These are phyloP conservation scores for Drosophila pectinifera DNA, from an alignment of 1,140 invertebrate genomes.

Conservation along the genomic window DNA sequence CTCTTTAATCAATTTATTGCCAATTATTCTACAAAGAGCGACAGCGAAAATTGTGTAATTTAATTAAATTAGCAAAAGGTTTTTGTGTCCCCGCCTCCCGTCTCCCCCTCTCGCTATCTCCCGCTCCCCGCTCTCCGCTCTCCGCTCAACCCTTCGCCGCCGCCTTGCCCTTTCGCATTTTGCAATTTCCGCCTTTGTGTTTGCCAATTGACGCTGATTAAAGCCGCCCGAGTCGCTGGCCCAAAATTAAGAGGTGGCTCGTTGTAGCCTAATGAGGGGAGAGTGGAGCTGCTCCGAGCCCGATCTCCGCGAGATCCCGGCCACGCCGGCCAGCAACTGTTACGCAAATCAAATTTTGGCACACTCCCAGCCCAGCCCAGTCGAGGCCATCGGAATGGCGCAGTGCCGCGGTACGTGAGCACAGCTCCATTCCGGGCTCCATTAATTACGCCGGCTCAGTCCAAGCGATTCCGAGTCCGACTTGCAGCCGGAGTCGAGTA, in stretches of 20 bases:
- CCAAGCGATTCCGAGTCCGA: conserved; percentile 1
- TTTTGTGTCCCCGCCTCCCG: conserved; percentile 51
- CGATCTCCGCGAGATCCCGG: conserved; percentile 1
- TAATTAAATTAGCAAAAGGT: conserved; percentile 82
- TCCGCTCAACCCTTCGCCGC: background rate
- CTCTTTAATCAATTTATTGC: conserved; percentile 81
- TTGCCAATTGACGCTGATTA: conserved; percentile 78
- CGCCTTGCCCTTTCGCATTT: conserved; percentile 42
- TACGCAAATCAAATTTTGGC: conserved; percentile 71
- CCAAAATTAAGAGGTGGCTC: conserved; percentile 74
- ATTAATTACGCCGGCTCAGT: conserved; percentile 69
- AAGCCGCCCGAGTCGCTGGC: conserved; percentile 70
- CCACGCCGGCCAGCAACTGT: background rate
- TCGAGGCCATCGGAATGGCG: conserved; percentile 33
- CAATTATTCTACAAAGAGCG: conserved; percentile 80
- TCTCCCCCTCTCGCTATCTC: background rate
- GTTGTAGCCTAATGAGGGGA: conserved; percentile 58
- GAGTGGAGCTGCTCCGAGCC: background rate
- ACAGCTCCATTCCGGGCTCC: conserved; percentile 27
- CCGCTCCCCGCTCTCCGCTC: background rate
- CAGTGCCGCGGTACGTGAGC: conserved; percentile 21
- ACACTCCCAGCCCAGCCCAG: conserved; percentile 23
- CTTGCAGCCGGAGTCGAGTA: conserved; percentile 47
- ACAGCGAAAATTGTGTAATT: conserved; percentile 78
- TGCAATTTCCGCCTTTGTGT: conserved; percentile 77